Evolutionary conservation across 2,888 invertebrate species (phyloP).

Genomic region (Tenodera sinensis): DNA sequence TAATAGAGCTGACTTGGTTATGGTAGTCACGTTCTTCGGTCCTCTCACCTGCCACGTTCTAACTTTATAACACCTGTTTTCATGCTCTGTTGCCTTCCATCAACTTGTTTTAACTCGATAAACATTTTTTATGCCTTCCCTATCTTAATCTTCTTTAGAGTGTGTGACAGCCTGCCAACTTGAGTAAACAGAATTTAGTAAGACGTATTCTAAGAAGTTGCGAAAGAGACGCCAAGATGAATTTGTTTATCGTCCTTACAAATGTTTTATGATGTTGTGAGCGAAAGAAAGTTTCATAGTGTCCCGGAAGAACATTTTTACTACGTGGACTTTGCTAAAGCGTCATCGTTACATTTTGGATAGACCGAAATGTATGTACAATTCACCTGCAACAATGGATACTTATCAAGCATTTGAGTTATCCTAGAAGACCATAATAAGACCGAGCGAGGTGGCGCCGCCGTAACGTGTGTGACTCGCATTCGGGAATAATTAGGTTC

Average conservation of each 20-base stretch:
- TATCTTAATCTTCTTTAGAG: background rate
- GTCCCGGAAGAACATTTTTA: too few relatives aligned
- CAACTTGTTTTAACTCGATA: constrained; percentile 9
- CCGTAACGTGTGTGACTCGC: too few relatives aligned
- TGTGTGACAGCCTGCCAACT: background rate
- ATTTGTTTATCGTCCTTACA: background rate
- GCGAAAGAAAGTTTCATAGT: background rate
- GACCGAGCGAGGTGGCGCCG: too few relatives aligned
- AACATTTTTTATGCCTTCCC: background rate
- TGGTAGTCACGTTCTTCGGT: background rate
- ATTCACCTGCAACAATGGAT: too few relatives aligned
- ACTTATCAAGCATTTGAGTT: too few relatives aligned
- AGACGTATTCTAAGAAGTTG: background rate
- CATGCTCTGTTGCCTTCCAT: background rate
- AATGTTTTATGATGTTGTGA: background rate
- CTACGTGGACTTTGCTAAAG: too few relatives aligned
- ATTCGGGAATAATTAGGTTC: too few relatives aligned
- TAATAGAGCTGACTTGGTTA: background rate
- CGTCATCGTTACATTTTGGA: too few relatives aligned
- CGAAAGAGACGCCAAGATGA: background rate
- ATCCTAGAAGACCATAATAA: too few relatives aligned
- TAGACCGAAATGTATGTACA: too few relatives aligned
- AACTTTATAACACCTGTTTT: constrained; percentile 15
- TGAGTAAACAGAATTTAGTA: background rate
- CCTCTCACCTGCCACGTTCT: constrained; percentile 3